A percentile compares a stretch with the other conserved stretches of the same genome.
phyloP scores from a whole-genome alignment of 2,113 vertebrate species.

The Nyctibius bracteatus region DNA sequence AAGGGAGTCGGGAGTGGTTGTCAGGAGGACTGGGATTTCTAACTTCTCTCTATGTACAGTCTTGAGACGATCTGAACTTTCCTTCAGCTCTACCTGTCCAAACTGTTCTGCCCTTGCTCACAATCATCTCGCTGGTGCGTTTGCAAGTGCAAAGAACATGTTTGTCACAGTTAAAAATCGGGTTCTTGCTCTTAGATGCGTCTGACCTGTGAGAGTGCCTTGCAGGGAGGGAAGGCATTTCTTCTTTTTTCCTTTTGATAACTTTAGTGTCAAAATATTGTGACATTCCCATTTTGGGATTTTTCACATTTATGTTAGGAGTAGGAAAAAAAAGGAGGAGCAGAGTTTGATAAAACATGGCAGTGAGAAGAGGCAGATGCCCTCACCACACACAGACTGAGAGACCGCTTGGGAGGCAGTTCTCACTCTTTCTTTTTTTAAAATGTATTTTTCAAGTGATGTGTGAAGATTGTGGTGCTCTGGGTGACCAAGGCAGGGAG shows the following conservation, averaged over 20 bases:
- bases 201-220: not conserved
- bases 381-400: not conserved
- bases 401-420: not conserved
- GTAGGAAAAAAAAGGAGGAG: not conserved
- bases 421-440: not conserved
- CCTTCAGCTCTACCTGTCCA: not conserved
- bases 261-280: not conserved
- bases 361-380: not conserved
- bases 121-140: accelerated
- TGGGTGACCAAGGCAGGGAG: not conserved
- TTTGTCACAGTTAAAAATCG: not conserved
- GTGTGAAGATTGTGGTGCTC: not conserved
- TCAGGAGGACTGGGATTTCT: not conserved
- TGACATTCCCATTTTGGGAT: not conserved
- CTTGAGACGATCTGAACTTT: not conserved
- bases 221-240: not conserved
- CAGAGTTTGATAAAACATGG: not conserved
- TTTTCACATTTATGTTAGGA: slow-evolving; percentile 17
- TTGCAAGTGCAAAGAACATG: not conserved
- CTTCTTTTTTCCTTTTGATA: not conserved
- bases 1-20: not conserved
- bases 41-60: not conserved
- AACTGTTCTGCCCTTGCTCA: not conserved
- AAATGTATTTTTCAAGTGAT: not conserved
- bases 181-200: not conserved